Evolutionary conservation across 1,140 invertebrate genomes (phyloP).

Genomic region (Brachionus angularis): DNA sequence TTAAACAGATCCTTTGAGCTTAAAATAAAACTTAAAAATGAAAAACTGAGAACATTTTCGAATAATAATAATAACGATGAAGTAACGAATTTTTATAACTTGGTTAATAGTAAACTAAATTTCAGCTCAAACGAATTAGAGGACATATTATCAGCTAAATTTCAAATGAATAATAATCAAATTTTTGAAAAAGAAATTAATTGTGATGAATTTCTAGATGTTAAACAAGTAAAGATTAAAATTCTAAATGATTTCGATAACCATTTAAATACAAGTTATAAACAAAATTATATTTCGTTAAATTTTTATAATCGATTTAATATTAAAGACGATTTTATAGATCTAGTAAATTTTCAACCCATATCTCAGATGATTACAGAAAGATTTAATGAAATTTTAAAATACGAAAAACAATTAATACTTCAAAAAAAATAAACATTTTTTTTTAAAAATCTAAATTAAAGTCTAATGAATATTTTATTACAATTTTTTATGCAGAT

Average conservation of each 20-base stretch:
- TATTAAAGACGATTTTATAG: not conserved
- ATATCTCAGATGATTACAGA: not conserved
- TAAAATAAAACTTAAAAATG: not conserved
- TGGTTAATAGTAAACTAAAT: not conserved
- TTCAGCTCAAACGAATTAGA: not conserved
- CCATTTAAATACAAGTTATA: constrained; percentile 1
- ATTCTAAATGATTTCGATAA: constrained; percentile 18
- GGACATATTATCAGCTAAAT: not conserved
- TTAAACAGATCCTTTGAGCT: not conserved
- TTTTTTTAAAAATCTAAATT: not conserved
- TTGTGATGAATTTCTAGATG: not conserved
- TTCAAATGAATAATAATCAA: too few species aligned
- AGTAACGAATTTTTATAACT: not conserved
- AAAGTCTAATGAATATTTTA: too few species aligned
- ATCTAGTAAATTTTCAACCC: too few species aligned
- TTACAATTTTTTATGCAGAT: too few species aligned
- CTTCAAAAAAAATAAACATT: not conserved
- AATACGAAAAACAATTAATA: not conserved
- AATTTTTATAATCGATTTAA: not conserved
- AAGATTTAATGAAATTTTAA: not conserved
- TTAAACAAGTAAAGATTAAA: constrained; percentile 5
- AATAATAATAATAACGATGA: not conserved
- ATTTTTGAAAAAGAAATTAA: not conserved
- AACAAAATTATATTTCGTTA: not conserved
- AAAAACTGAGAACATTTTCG: not conserved